phyloP scores from a whole-genome alignment of 2,113 vertebrate species.

The Seriola dumerili region DNA sequence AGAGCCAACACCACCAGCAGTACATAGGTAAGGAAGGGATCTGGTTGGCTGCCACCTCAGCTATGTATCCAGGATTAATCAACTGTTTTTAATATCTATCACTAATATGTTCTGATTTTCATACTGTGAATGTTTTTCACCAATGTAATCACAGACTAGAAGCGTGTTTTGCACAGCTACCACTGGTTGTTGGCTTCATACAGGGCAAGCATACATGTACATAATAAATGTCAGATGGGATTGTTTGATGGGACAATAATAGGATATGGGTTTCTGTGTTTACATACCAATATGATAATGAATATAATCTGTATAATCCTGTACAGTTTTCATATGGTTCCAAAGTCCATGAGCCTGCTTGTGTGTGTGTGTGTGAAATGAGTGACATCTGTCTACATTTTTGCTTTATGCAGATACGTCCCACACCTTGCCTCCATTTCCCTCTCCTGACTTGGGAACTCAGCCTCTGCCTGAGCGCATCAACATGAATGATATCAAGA shows the following conservation, averaged over 20 bases:
- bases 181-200: neutral
- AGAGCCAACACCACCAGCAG: constrained; percentile 97
- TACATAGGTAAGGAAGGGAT: constrained; percentile 91
- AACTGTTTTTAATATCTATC: neutral
- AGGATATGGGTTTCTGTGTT: constrained; percentile 11
- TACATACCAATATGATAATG: no score
- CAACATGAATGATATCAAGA: constrained; percentile 89
- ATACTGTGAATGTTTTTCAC: neutral
- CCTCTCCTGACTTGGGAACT: constrained; percentile 87
- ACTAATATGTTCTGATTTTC: neutral
- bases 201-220: no score
- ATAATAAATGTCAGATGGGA: neutral
- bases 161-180: neutral
- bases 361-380: neutral
- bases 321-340: neutral
- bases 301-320: no score
- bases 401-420: constrained; percentile 87
- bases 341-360: neutral
- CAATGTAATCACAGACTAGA: neutral
- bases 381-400: constrained; percentile 49
- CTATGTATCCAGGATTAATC: neutral
- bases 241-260: neutral
- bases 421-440: constrained; percentile 93
- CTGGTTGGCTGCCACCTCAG: neutral
- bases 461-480: constrained; percentile 89